These are phyloP conservation scores for Kryptolebias marmoratus DNA, from an alignment of 2,113 vertebrate species.

Conservation along the genomic window DNA sequence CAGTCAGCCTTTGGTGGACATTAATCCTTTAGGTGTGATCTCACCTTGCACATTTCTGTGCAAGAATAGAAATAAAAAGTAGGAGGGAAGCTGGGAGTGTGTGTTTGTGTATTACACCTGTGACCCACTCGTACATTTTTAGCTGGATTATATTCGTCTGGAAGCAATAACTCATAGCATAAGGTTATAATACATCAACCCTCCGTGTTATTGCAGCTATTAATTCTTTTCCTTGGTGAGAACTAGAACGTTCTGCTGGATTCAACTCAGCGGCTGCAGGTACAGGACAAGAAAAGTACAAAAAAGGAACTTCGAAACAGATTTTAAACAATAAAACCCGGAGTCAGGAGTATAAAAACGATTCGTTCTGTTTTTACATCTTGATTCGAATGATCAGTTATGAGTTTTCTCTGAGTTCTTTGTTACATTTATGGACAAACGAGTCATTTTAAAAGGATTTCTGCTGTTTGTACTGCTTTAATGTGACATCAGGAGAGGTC, in stretches of 20 bases:
- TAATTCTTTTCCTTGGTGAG: neutral
- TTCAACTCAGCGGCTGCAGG: neutral
- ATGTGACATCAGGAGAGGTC: too few relatives aligned
- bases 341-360: too few relatives aligned
- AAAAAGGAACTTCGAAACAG: too few relatives aligned
- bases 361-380: too few relatives aligned
- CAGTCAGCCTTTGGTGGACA: conserved; percentile 22
- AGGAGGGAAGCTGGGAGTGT: neutral
- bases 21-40: conserved; percentile 43
- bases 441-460: too few relatives aligned
- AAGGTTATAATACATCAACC: neutral
- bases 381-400: too few relatives aligned
- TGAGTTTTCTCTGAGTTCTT: too few relatives aligned
- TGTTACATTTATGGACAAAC: too few relatives aligned
- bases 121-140: neutral
- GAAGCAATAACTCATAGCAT: neutral
- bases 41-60: neutral
- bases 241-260: neutral
- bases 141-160: neutral
- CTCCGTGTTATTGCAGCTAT: neutral
- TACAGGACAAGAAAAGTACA: neutral
- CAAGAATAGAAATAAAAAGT: conserved; percentile 1
- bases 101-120: conserved; percentile 5
- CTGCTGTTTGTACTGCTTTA: too few relatives aligned
- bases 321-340: too few relatives aligned